These are phyloP conservation scores for Tricholaema leucomelas DNA, from an alignment of 2,113 vertebrate species.

Conservation along the genomic window DNA sequence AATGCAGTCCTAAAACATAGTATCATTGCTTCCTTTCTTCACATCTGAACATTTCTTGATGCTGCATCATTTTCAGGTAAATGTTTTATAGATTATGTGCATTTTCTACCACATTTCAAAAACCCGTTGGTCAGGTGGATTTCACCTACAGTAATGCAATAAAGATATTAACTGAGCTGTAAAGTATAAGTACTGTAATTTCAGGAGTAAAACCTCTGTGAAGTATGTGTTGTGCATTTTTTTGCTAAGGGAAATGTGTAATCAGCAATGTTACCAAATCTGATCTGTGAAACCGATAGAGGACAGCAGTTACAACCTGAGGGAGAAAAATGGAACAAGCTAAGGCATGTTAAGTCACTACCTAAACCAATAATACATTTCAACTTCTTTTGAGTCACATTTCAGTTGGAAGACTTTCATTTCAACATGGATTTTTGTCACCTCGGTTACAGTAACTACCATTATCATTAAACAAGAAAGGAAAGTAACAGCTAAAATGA, in stretches of 20 bases:
- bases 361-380: not conserved
- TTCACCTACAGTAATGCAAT: not conserved
- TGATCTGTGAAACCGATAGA: not conserved
- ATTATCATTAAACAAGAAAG: not conserved
- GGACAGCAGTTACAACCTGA: not conserved
- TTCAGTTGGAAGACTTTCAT: not conserved
- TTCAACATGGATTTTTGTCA: not conserved
- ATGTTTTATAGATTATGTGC: not conserved
- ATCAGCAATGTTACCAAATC: not conserved
- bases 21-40: slow-evolving; percentile 3
- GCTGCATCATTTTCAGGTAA: not conserved
- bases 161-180: not conserved
- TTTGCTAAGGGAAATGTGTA: not conserved
- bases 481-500: not conserved
- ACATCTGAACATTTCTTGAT: not conserved
- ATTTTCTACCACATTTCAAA: not conserved
- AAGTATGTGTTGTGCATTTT: not conserved
- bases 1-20: not conserved
- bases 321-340: not conserved
- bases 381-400: not conserved
- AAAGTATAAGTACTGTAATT: not conserved
- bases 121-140: not conserved
- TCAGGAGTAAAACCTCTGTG: slow-evolving; percentile 34
- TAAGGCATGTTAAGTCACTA: not conserved
- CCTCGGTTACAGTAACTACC: not conserved